Conservation (phyloP, 1,140 invertebrate species). For the Drosophila sulfurigaster region DNA sequence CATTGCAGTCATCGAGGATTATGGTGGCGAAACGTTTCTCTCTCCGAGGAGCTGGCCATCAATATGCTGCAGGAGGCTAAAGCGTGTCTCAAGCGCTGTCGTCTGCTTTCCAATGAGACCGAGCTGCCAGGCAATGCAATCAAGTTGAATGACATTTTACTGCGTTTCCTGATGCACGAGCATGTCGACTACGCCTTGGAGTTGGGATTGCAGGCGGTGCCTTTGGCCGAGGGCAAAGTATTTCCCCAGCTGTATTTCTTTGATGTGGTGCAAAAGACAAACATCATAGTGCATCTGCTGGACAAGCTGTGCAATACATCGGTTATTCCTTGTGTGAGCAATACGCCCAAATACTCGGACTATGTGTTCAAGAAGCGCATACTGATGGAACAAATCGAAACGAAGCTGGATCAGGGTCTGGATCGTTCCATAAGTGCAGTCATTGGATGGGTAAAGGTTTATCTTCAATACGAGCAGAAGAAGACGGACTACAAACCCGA, state of each 20-base stretch:
- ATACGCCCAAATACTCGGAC: slow-evolving; percentile 94
- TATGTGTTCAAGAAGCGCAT: slow-evolving; percentile 95
- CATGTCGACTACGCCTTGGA: slow-evolving; percentile 99
- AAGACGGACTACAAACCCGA: slow-evolving; percentile 99
- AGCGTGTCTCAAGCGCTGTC: slow-evolving; percentile 95
- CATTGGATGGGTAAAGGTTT: slow-evolving; percentile 95
- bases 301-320: slow-evolving; percentile 97
- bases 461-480: slow-evolving; percentile 97
- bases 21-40: slow-evolving; percentile 98
- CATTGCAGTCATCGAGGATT: slow-evolving; percentile 97
- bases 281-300: slow-evolving; percentile 97
- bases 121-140: slow-evolving; percentile 93
- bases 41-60: slow-evolving; percentile 98
- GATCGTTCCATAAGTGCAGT: slow-evolving; percentile 95
- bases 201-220: slow-evolving; percentile 95
- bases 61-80: slow-evolving; percentile 96
- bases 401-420: slow-evolving; percentile 95
- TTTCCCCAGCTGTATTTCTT: slow-evolving; percentile 97
- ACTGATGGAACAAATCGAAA: slow-evolving; percentile 95
- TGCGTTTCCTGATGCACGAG: slow-evolving; percentile 95
- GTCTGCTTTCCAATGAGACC: slow-evolving; percentile 91
- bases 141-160: slow-evolving; percentile 94
- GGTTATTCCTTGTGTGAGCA: slow-evolving; percentile 95
- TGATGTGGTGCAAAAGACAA: slow-evolving; percentile 96
- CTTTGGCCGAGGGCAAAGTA: slow-evolving; percentile 94